Conservation (phyloP, 2,113 vertebrate species). For the Polypterus senegalus region DNA sequence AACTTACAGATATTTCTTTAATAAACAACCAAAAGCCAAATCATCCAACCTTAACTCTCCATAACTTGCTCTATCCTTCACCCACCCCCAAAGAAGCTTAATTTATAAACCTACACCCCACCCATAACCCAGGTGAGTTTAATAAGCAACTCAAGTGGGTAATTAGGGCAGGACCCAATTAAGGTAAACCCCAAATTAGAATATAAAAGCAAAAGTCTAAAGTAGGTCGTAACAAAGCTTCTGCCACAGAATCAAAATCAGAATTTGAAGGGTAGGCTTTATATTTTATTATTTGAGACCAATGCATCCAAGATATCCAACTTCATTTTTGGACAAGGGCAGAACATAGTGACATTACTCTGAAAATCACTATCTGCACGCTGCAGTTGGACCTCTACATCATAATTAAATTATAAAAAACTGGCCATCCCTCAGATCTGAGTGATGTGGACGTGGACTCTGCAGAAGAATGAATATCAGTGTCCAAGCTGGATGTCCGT, state of each 20-base stretch:
- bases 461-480: not conserved
- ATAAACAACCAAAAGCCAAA: too few relatives aligned
- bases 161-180: too few relatives aligned
- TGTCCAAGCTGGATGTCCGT: conserved; percentile 14
- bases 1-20: too few relatives aligned
- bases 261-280: conserved; percentile 17
- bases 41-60: too few relatives aligned
- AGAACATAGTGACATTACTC: conserved; percentile 14
- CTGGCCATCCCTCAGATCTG: conserved; percentile 11
- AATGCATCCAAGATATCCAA: conserved; percentile 18
- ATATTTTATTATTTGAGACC: conserved; percentile 19
- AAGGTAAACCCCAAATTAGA: too few relatives aligned
- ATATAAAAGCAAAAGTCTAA: too few relatives aligned
- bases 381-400: conserved; percentile 14
- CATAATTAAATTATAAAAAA: conserved; percentile 12
- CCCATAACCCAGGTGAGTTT: too few relatives aligned
- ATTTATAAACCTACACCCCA: too few relatives aligned
- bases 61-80: too few relatives aligned
- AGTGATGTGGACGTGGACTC: conserved; percentile 7
- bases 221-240: too few relatives aligned
- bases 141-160: too few relatives aligned
- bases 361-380: conserved; percentile 15
- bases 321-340: conserved; percentile 18
- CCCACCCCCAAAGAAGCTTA: too few relatives aligned
- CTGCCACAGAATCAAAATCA: conserved; percentile 18